A percentile compares a stretch with the other conserved stretches of the same genome.
These are phyloP conservation scores for Aix galericulata DNA, from an alignment of 2,113 vertebrate species.

Conservation along the genomic window DNA sequence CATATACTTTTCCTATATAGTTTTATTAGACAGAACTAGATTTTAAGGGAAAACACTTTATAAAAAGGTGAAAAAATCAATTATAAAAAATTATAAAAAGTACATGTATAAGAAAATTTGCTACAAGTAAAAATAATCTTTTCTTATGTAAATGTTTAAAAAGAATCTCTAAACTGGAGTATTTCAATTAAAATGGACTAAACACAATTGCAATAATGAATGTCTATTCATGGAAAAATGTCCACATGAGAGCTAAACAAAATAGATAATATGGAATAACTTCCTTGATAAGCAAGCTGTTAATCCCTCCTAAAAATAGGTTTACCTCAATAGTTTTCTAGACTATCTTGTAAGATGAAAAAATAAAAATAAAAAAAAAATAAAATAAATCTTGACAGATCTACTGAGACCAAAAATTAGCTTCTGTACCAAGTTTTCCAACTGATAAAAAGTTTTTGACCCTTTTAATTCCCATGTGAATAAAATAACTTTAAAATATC, in stretches of 20 bases:
- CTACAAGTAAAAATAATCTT: not conserved
- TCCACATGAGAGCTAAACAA: not conserved
- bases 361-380: not conserved
- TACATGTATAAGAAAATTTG: not conserved
- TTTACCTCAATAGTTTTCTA: not conserved
- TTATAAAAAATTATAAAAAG: not conserved
- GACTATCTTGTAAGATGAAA: not conserved
- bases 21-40: not conserved
- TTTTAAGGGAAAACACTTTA: not conserved
- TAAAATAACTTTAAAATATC: not conserved
- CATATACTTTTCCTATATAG: not conserved
- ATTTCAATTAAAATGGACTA: not conserved
- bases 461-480: not conserved
- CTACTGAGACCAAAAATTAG: not conserved
- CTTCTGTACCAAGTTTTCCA: not conserved
- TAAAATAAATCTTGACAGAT: not conserved
- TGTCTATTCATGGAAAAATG: not conserved
- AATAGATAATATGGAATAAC: not conserved
- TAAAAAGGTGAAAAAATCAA: not conserved
- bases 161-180: not conserved
- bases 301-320: not conserved
- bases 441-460: not conserved
- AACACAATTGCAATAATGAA: not conserved
- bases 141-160: not conserved
- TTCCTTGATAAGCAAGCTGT: not conserved